These are phyloP conservation scores for Mamestra brassicae DNA, from an alignment of 2,888 invertebrate species.

Conservation along the genomic window DNA sequence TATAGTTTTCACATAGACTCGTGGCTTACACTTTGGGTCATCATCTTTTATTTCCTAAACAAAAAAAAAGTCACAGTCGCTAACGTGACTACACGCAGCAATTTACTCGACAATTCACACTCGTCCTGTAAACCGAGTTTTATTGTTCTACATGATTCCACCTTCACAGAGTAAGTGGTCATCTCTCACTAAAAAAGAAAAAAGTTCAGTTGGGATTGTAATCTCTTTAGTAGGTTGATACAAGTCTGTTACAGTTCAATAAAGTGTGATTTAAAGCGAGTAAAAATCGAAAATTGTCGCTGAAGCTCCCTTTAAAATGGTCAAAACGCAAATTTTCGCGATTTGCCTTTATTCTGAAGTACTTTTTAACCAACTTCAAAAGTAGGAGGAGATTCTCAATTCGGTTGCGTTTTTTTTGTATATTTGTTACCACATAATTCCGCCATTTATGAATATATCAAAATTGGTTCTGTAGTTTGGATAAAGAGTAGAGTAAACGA, in stretches of 20 bases:
- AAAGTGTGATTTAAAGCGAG: not conserved
- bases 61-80: constrained; percentile 25
- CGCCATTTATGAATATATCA: no score
- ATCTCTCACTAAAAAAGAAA: not conserved
- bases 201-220: not conserved
- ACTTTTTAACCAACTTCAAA: not conserved
- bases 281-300: not conserved
- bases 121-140: constrained; percentile 46
- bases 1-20: no score
- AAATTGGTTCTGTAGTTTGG: no score
- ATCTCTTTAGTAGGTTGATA: not conserved
- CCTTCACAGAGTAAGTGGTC: constrained; percentile 22
- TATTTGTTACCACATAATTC: no score
- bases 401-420: no score
- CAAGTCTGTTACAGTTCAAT: not conserved
- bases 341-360: not conserved
- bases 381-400: no score
- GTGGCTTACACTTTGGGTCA: no score
- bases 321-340: not conserved
- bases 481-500: no score
- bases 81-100: constrained; percentile 49
- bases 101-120: constrained; percentile 53
- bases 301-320: not conserved
- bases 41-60: not conserved
- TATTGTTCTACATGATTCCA: constrained; percentile 42